Base-by-base conservation (phyloP, 2,888 invertebrate species). In the Morpho helenor region DNA sequence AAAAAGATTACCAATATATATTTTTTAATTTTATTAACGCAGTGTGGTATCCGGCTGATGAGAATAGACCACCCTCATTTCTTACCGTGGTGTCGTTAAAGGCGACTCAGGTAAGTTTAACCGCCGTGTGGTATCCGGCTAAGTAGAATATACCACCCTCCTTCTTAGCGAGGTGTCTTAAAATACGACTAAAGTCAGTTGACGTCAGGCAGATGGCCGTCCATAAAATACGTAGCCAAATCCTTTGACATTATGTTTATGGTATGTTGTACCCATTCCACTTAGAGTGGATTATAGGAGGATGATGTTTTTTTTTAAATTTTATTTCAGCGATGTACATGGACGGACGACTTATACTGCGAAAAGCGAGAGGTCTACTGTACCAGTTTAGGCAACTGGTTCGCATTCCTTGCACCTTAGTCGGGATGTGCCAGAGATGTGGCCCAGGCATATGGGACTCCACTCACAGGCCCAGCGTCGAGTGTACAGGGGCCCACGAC, bases 381-480 rank as follows among this genome's bases (percentile, higher is more conserved):
- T 94, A 98, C 82, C 96, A 98, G 79, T 98, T 98, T 84, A 93
- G 97, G n/a, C 95, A 96, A 74, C 87, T 96, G 68, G 93, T 95
- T 31, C 93, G 95, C 68, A 94, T 98, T 61, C 98, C 98, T 0
- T 98, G 98, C 82, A 96, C 97, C 0, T 84, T 99, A 52, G 95
- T 95, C 7, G 96, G 96, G 9, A 91, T 98, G 69, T 98, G 98
- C 79, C 95, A 96, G 72, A 93, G 96, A 59, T 97, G 97, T 76
- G 97, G 97, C 0, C 96, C 97, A 0, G 98, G 97, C 4, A 97
- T 97, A 91, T 98, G 98, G 98, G 98, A 98, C 86, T 97, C 96
- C 56, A 95, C 96, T 6, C 97, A 97, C 79, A 94, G 96, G 60
- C 98, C 98, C 0, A 94, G 95, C 31, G 93, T 98, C 44, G 96